phyloP scores from a whole-genome alignment of 2,888 invertebrate species.

The Protodeltote pygarga region DNA sequence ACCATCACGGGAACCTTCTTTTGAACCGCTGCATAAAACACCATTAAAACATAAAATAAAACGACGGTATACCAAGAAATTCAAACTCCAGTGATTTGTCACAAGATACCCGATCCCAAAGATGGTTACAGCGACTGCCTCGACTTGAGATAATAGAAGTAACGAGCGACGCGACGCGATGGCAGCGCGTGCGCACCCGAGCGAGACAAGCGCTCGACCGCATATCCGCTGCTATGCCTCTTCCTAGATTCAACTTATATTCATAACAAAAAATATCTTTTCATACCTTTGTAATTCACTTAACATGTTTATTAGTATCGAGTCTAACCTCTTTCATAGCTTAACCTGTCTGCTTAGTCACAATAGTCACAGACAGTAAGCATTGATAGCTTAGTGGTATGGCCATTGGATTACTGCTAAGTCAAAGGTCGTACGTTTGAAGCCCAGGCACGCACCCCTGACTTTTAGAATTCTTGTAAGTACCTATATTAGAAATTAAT shows the following conservation, averaged over 20 bases:
- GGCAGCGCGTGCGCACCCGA: constrained; percentile 76
- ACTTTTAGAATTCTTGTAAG: too few species aligned
- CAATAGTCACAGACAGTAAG: too few species aligned
- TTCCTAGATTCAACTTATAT: constrained; percentile 70
- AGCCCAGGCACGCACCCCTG: too few species aligned
- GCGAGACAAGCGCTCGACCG: constrained; percentile 81
- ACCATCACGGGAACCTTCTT: constrained; percentile 15
- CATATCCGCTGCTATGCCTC: constrained; percentile 79
- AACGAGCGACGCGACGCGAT: constrained; percentile 79
- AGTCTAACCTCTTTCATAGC: too few species aligned
- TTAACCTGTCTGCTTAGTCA: too few species aligned
- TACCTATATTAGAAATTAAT: too few species aligned
- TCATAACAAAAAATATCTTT: constrained; percentile 48
- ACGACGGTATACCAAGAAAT: constrained; percentile 41
- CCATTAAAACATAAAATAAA: constrained; percentile 30
- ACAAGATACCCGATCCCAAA: constrained; percentile 71
- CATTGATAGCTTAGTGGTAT: too few species aligned
- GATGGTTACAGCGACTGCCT: constrained; percentile 70
- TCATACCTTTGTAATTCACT: constrained; percentile 45
- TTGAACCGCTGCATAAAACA: constrained; percentile 16
- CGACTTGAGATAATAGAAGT: constrained; percentile 77
- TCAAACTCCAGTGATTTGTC: constrained; percentile 59
- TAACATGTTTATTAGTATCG: too few species aligned
- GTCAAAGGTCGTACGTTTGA: too few species aligned
- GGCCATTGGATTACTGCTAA: too few species aligned